A percentile compares a stretch with the other conserved stretches of the same genome.
Evolutionary conservation across 2,888 invertebrate species (phyloP).

Genomic region (Drosophila infuscata): DNA sequence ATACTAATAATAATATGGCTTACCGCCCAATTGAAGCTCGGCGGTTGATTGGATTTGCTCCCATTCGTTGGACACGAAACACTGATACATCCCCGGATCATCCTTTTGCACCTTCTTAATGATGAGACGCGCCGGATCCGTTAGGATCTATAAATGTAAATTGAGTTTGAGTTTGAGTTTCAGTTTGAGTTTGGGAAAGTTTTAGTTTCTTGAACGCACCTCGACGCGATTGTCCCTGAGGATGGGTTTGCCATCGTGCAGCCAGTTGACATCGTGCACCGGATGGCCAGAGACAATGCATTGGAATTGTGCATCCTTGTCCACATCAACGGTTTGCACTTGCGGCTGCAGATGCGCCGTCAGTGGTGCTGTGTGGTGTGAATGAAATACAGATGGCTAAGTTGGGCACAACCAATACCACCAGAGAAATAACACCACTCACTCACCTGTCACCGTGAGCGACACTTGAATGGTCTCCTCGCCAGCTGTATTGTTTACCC

Average conservation of each 20-base stretch:
- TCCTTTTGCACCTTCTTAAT: slow-evolving; percentile 90
- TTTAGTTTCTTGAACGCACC: slow-evolving; percentile 81
- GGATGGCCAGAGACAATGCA: slow-evolving; percentile 95
- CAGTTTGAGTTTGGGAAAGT: neutral
- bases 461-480: slow-evolving; percentile 92
- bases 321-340: slow-evolving; percentile 92
- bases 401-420: neutral
- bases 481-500: slow-evolving; percentile 95
- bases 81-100: slow-evolving; percentile 96
- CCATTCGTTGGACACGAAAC: slow-evolving; percentile 93
- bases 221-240: slow-evolving; percentile 87
- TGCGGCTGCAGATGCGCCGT: slow-evolving; percentile 93
- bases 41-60: slow-evolving; percentile 94
- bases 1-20: slow-evolving; percentile 73
- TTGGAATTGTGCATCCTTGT: slow-evolving; percentile 93
- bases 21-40: slow-evolving; percentile 92
- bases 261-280: slow-evolving; percentile 91
- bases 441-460: slow-evolving; percentile 90
- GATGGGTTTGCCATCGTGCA: slow-evolving; percentile 90
- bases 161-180: neutral
- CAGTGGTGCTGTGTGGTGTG: slow-evolving; percentile 88
- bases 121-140: slow-evolving; percentile 86
- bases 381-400: neutral
- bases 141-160: slow-evolving; percentile 79
- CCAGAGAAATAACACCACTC: neutral